Conservation (phyloP, 2,888 invertebrate species). For the Ophion ellenae region DNA sequence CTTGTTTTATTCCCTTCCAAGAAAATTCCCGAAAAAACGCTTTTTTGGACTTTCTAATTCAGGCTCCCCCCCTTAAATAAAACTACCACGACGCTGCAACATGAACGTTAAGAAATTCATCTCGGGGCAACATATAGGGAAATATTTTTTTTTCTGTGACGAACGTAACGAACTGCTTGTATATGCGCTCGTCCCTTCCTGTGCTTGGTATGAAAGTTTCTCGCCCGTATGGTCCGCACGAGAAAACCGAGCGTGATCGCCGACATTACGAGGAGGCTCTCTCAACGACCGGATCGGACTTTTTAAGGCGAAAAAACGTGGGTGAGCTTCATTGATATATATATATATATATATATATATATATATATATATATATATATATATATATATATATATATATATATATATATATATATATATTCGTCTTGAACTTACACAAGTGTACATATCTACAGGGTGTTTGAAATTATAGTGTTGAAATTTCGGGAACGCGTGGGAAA, state of each 20-base stretch:
- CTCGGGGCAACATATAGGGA: constrained; percentile 50
- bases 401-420: background rate
- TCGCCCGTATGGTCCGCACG: constrained; percentile 44
- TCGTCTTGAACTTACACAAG: background rate
- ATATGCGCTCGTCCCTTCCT: background rate
- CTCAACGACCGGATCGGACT: constrained; percentile 48
- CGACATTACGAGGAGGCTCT: constrained; percentile 12
- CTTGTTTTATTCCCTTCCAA: too few relatives aligned
- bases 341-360: background rate
- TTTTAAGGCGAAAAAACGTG: constrained; percentile 62
- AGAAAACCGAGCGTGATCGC: constrained; percentile 27
- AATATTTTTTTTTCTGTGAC: constrained; percentile 55
- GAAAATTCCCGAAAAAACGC: too few relatives aligned
- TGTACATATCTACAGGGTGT: background rate
- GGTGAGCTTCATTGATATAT: constrained; percentile 45
- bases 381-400: background rate
- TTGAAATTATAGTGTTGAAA: background rate
- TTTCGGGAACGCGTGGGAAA: background rate
- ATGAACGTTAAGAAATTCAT: constrained; percentile 51
- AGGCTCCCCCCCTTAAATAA: background rate
- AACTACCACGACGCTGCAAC: background rate
- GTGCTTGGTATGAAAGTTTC: constrained; percentile 55
- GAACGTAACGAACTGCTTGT: constrained; percentile 46
- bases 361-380: background rate
- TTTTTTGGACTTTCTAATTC: too few relatives aligned